Evolutionary conservation across 2,113 vertebrate genomes (phyloP).

Genomic region (Melanostigma gelatinosum): DNA sequence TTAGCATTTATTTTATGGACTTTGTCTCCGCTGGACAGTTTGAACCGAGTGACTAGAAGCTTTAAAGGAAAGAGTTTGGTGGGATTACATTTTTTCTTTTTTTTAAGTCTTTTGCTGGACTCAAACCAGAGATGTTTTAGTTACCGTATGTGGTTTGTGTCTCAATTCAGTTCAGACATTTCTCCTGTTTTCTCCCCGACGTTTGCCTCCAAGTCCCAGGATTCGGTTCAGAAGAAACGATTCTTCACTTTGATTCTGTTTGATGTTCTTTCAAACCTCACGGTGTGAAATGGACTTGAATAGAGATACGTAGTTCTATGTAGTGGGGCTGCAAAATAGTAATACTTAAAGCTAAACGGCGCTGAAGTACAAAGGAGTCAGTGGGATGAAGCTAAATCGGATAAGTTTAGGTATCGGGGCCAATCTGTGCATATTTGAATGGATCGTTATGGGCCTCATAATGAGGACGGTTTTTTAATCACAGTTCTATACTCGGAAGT

Average conservation of each 20-base stretch:
- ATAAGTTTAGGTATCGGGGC: too few species aligned
- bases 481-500: neutral
- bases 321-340: neutral
- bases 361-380: too few species aligned
- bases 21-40: too few species aligned
- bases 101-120: too few species aligned
- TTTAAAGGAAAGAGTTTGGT: neutral
- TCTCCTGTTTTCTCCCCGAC: neutral
- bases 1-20: neutral
- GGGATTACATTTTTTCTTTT: neutral
- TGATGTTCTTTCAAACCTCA: neutral
- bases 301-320: neutral
- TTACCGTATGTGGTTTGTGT: neutral
- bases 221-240: neutral
- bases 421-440: too few species aligned
- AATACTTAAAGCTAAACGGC: neutral
- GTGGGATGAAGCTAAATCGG: too few species aligned
- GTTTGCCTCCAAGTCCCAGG: neutral
- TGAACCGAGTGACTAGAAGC: too few species aligned
- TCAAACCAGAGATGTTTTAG: neutral
- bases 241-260: neutral
- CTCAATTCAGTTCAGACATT: neutral
- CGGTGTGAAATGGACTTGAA: neutral
- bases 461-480: neutral
- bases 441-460: too few species aligned